A percentile compares a stretch with the other conserved stretches of the same genome.
Conservation (phyloP, 35 echinoderm and acorn worm species). For the Apostichopus californicus region DNA sequence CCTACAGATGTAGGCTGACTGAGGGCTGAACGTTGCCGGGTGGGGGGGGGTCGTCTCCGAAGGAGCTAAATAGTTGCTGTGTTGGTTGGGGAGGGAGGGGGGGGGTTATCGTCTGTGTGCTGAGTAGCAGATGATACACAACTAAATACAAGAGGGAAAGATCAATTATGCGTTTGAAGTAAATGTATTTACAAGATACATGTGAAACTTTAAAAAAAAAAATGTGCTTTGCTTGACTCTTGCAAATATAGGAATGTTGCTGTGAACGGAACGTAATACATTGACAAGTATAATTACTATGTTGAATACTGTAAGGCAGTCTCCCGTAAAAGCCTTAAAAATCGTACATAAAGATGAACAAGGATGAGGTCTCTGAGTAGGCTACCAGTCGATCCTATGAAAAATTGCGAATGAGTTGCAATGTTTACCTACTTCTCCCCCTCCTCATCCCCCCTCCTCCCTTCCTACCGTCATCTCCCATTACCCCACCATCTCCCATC, state of each 20-base stretch:
- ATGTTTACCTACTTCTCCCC: neutral
- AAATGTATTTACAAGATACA: conserved; percentile 38
- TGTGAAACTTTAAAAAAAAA: neutral
- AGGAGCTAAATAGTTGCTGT: too few species aligned
- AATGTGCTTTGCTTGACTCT: conserved; percentile 41
- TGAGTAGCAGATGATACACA: too few species aligned
- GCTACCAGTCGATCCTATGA: too few species aligned
- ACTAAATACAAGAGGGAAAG: neutral
- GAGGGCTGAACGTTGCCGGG: too few species aligned
- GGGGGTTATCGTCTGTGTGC: too few species aligned
- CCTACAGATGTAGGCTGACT: too few species aligned
- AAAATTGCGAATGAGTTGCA: neutral
- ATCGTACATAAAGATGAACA: neutral
- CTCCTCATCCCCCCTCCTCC: neutral
- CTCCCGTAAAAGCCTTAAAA: neutral
- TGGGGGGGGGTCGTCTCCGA: too few species aligned
- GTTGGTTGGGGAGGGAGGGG: too few species aligned
- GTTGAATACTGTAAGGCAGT: conserved; percentile 25
- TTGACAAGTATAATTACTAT: conserved; percentile 19
- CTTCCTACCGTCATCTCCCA: neutral
- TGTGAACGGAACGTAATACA: conserved; percentile 36
- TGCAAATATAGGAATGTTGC: conserved; percentile 44
- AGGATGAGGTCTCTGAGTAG: too few species aligned
- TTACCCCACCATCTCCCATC: too few species aligned
- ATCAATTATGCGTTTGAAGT: neutral